Evolutionary conservation across 1,140 invertebrate species (phyloP).

Genomic region (Heliconius congener): DNA sequence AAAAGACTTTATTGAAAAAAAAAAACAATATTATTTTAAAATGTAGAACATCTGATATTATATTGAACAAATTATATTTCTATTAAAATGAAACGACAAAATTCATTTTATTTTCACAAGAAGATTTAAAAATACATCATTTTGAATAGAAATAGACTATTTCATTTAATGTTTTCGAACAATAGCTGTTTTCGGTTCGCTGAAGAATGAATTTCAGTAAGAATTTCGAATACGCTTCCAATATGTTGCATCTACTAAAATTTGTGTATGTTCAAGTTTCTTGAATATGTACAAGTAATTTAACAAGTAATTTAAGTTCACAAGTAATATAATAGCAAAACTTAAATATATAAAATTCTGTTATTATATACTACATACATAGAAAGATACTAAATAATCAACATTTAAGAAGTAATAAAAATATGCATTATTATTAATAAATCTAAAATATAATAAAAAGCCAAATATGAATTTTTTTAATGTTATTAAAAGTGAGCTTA

Average conservation of each 20-base stretch:
- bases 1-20: no score
- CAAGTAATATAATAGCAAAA: no score
- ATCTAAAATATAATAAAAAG: no score
- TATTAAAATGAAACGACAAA: neutral
- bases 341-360: no score
- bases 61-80: neutral
- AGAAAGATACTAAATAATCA: no score
- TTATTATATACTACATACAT: no score
- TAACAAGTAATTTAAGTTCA: no score
- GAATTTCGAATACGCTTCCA: neutral
- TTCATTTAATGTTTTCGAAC: constrained; percentile 13
- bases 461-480: no score
- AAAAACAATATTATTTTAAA: neutral
- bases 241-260: neutral
- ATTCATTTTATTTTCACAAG: neutral
- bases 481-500: no score
- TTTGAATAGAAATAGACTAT: constrained; percentile 2
- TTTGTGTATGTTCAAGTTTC: neutral
- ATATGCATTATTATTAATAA: no score
- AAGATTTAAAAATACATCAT: constrained; percentile 11
- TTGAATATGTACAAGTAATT: neutral
- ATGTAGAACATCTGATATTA: neutral
- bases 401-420: no score
- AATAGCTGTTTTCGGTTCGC: neutral
- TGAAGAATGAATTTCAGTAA: constrained; percentile 2